Evolutionary conservation across 2,113 vertebrate species (phyloP).

Genomic region (Varanus komodoensis): DNA sequence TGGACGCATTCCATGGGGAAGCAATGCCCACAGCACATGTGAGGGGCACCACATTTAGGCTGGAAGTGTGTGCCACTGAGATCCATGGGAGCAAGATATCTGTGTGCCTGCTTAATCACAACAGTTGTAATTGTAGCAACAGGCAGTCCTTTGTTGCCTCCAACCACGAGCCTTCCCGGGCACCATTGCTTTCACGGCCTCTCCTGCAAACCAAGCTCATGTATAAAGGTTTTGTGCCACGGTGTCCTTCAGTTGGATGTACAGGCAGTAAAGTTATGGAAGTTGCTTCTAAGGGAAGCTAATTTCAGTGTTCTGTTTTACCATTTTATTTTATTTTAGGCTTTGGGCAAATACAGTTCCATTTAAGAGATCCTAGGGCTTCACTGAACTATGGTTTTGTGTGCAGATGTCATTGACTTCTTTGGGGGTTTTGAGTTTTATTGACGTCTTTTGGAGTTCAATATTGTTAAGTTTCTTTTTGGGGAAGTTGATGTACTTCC

Average conservation of each 20-base stretch:
- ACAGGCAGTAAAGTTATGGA: neutral
- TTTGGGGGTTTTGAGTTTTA: neutral
- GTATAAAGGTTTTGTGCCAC: neutral
- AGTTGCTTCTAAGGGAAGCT: neutral
- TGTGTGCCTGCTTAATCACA: neutral
- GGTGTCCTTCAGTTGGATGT: neutral
- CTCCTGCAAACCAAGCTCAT: neutral
- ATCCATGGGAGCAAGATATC: too few relatives aligned
- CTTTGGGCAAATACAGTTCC: neutral
- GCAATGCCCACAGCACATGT: neutral
- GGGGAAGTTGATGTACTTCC: too few relatives aligned
- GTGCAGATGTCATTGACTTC: neutral
- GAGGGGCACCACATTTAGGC: neutral
- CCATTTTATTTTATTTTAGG: neutral
- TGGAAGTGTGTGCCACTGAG: neutral
- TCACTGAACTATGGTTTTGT: neutral
- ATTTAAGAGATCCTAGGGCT: neutral
- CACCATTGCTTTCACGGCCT: neutral
- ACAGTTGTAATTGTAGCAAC: neutral
- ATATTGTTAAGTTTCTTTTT: neutral
- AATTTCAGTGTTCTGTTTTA: neutral
- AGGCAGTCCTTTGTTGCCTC: neutral
- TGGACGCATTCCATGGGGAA: neutral
- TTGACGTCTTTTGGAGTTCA: neutral
- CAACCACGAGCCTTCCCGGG: neutral